Percentiles rank a stretch among this genome's conserved stretches.
Evolutionary conservation across 2,888 invertebrate genomes (phyloP).

Genomic region (Brachyopa scutellaris): DNA sequence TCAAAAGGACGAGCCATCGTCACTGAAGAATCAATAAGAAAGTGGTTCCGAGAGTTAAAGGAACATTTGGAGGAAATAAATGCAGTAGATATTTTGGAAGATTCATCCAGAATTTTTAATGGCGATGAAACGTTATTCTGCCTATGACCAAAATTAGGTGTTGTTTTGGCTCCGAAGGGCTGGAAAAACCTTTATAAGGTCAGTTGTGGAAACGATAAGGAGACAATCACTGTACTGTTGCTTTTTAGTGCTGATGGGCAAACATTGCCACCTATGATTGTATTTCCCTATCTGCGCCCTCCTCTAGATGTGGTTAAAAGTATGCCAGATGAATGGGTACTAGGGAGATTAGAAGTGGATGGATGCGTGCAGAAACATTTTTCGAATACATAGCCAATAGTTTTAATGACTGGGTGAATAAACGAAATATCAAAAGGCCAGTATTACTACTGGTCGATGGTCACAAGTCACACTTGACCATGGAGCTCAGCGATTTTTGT

Average conservation of each 20-base stretch:
- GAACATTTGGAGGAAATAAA: neutral
- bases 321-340: constrained; percentile 43
- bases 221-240: too few species aligned
- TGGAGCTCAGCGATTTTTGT: constrained; percentile 58
- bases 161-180: too few species aligned
- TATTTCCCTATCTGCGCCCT: too few species aligned
- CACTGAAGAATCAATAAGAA: constrained; percentile 27
- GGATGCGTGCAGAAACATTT: constrained; percentile 59
- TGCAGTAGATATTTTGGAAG: constrained; percentile 17
- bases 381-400: constrained; percentile 19
- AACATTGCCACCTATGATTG: too few species aligned
- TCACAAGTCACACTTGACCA: constrained; percentile 59
- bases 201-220: too few species aligned
- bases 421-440: constrained; percentile 44
- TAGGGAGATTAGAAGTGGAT: constrained; percentile 2
- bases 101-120: constrained; percentile 40
- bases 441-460: constrained; percentile 60
- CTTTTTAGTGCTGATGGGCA: too few species aligned
- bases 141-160: too few species aligned
- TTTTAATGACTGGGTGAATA: constrained; percentile 42
- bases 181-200: too few species aligned
- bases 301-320: constrained; percentile 39
- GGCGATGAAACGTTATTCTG: constrained; percentile 14
- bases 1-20: constrained; percentile 24
- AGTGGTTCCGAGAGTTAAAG: constrained; percentile 27